Conservation (phyloP, 2,797 vertebrate species). For the Tamandua tetradactyla region DNA sequence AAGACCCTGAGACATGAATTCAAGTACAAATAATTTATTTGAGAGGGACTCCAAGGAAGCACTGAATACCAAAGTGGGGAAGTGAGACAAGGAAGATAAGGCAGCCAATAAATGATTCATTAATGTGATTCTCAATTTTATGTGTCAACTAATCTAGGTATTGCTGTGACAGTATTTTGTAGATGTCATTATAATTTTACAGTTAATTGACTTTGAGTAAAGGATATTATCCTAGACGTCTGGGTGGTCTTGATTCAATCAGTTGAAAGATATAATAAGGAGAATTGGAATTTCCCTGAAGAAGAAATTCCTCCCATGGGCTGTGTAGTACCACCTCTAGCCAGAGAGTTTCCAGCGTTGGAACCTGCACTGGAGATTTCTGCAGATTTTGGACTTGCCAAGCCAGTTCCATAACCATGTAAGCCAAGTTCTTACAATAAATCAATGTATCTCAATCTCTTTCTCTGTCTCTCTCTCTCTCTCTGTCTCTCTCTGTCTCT, state of each 20-base stretch:
- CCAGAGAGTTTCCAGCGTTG: not conserved
- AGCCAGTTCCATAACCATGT: not conserved
- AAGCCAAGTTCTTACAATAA: not conserved
- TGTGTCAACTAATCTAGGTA: not conserved
- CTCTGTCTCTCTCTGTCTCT: not conserved
- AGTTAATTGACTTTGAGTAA: not conserved
- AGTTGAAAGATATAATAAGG: not conserved
- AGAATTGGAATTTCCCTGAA: not conserved
- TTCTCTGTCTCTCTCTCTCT: not conserved
- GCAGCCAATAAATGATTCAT: not conserved
- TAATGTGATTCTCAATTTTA: not conserved
- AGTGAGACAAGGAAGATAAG: not conserved
- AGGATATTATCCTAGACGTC: not conserved
- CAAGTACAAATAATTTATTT: not conserved
- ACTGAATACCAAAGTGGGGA: not conserved
- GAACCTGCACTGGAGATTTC: not conserved
- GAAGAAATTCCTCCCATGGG: not conserved
- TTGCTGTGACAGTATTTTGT: not conserved
- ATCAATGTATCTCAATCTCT: not conserved
- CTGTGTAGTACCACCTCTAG: not conserved
- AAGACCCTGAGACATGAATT: not conserved
- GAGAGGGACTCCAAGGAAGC: not conserved
- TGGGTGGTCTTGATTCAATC: not conserved
- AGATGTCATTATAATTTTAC: not conserved
- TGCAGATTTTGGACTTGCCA: not conserved